Base-by-base conservation (phyloP, 2,888 invertebrate genomes). In the Scaptomyza parva region DNA sequence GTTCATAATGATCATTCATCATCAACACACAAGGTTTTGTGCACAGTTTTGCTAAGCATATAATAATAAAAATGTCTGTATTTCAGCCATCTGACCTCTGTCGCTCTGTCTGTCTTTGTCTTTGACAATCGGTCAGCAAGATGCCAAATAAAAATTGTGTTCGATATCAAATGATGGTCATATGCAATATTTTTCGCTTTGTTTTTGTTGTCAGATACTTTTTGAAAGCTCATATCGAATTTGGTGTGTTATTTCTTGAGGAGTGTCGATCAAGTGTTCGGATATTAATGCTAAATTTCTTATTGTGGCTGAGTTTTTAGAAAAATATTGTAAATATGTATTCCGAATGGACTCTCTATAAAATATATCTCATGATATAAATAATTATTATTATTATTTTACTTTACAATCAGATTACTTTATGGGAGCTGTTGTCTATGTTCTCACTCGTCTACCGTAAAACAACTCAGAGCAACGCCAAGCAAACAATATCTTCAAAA, bases 1-100 rank as follows among this genome's bases (percentile, higher is more conserved):
- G 17, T 14, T 30, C 73, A 83, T 81, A 66, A 84, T 80, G 78
- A 80, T 85, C 79, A 72, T 85, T 81, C 80, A 85, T 81, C 83
- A 80, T 85, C 41, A 63, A 37, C 63, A 45, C 26, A 51, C n/a
- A n/a, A n/a, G n/a, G 12, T 55, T 60, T 73, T 79, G 64, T 66
- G 57, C 72, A 57, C 61, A 76, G 59, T 58, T 70, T 77, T 74
- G 14, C 44, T 17, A 78, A 61, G n/a, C 67, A 71, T n/a, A n/a
- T n/a, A 79, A 83, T 60, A 86, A 82, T 80, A 81, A 86, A 86
- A 83, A 83, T 79, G 76, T 79, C 86, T 79, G 70, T 71, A 65
- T 52, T 65, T 70, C 48, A 20, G 9, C 47, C n/a, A n/a, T n/a
- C 9, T 65, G 73, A 65, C 85, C 73, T 57, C 7, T 5, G 22